phyloP scores from a whole-genome alignment of 2,888 invertebrate genomes.

The Stenchaetothrips biformis region DNA sequence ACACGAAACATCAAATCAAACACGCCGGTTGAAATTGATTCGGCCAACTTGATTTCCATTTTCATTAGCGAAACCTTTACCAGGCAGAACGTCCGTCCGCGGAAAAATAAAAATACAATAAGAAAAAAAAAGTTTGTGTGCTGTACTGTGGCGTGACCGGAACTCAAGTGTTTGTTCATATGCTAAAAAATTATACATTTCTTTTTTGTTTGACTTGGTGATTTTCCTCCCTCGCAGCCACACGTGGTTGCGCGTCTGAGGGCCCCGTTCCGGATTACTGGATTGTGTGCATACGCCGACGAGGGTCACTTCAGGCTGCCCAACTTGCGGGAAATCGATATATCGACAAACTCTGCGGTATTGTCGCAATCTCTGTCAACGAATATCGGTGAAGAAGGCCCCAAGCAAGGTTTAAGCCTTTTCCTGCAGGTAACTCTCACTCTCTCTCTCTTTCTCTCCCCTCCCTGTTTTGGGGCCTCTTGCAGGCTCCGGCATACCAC shows the following conservation, averaged over 20 bases:
- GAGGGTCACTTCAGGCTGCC: no score
- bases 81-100: not conserved
- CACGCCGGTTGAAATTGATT: conserved; percentile 4
- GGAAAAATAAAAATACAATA: not conserved
- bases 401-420: no score
- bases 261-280: not conserved
- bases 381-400: no score
- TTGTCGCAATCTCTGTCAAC: no score
- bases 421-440: no score
- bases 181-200: conserved; percentile 4
- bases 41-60: conserved; percentile 6
- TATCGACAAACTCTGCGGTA: no score
- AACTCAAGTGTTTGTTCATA: not conserved
- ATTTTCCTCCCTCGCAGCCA: not conserved
- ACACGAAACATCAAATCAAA: not conserved
- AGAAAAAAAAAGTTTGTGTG: not conserved
- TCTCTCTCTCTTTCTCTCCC: no score
- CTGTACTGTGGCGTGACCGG: not conserved
- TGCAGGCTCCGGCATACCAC: no score
- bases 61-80: conserved; percentile 11
- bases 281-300: no score
- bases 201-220: conserved; percentile 10
- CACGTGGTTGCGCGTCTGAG: conserved; percentile 12
- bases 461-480: no score
- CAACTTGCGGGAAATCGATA: no score